A percentile compares a stretch with the other conserved stretches of the same genome.
Conservation (phyloP, 2,113 vertebrate species). For the Hyperopisus bebe region DNA sequence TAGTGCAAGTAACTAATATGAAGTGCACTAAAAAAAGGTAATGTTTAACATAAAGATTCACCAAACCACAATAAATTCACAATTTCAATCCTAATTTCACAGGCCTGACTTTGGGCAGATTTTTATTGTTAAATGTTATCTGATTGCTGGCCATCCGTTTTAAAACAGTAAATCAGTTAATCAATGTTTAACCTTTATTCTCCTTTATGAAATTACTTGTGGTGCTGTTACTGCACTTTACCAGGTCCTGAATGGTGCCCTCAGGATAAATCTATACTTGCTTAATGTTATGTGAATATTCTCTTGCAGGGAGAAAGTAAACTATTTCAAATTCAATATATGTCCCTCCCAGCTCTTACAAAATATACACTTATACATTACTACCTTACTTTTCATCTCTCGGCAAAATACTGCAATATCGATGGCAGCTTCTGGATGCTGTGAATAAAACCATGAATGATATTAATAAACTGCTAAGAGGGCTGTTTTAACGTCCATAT, state of each 20-base stretch:
- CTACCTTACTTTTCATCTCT: conserved; percentile 46
- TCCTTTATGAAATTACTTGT: conserved; percentile 40
- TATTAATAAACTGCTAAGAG: conserved; percentile 11
- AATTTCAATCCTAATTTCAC: neutral
- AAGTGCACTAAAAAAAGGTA: neutral
- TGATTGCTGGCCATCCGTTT: conserved; percentile 22
- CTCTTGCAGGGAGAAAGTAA: conserved; percentile 42
- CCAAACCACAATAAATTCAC: neutral
- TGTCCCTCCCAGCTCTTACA: conserved; percentile 30
- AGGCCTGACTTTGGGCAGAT: neutral
- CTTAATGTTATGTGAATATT: conserved; percentile 55
- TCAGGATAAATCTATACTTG: conserved; percentile 54
- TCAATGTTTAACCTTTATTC: conserved; percentile 47
- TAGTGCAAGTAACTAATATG: neutral
- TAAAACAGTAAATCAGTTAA: conserved; percentile 36
- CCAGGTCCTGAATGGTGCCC: conserved; percentile 40
- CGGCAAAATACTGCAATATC: conserved; percentile 38
- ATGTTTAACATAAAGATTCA: neutral
- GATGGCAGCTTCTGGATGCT: conserved; percentile 3
- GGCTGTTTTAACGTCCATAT: neutral
- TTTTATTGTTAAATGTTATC: conserved; percentile 28
- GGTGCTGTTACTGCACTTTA: conserved; percentile 24
- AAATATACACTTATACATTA: conserved; percentile 34
- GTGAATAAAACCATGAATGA: neutral
- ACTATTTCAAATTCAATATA: conserved; percentile 50